Percentiles rank a stretch among this genome's conserved stretches.
phyloP scores from a whole-genome alignment of 2,888 invertebrate species.

The Ferdinandea cuprea region DNA sequence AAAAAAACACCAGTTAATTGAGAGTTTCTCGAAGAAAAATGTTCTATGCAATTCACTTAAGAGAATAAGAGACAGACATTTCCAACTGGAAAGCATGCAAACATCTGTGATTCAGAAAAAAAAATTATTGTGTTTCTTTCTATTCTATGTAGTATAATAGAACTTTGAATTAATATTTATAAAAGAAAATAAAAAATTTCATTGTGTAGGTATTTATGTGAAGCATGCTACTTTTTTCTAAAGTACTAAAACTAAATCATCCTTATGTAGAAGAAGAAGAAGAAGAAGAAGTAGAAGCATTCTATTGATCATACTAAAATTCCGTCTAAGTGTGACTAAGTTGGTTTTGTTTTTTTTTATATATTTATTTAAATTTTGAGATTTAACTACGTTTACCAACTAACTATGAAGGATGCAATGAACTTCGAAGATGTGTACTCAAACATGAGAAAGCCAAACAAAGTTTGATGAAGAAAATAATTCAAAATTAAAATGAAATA shows the following conservation, averaged over 20 bases:
- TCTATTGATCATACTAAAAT: constrained; percentile 15
- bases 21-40: constrained; percentile 24
- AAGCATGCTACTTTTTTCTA: constrained; percentile 33
- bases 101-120: constrained; percentile 20
- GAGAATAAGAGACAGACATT: constrained; percentile 37
- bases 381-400: constrained; percentile 12
- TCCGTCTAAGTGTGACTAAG: constrained; percentile 11
- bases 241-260: background rate
- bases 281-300: constrained; percentile 38
- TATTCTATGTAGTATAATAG: background rate
- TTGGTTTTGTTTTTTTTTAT: constrained; percentile 11
- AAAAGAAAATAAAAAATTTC: no score
- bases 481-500: background rate
- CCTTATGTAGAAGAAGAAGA: constrained; percentile 46
- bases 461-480: constrained; percentile 24
- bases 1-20: constrained; percentile 50
- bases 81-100: constrained; percentile 52
- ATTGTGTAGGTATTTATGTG: no score
- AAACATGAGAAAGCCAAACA: constrained; percentile 52
- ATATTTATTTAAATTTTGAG: background rate
- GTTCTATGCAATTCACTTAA: constrained; percentile 39
- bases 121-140: background rate
- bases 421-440: constrained; percentile 43
- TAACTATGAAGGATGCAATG: constrained; percentile 61
- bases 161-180: background rate